These are phyloP conservation scores for Lypha dubia DNA, from an alignment of 2,888 invertebrate genomes.

Conservation along the genomic window DNA sequence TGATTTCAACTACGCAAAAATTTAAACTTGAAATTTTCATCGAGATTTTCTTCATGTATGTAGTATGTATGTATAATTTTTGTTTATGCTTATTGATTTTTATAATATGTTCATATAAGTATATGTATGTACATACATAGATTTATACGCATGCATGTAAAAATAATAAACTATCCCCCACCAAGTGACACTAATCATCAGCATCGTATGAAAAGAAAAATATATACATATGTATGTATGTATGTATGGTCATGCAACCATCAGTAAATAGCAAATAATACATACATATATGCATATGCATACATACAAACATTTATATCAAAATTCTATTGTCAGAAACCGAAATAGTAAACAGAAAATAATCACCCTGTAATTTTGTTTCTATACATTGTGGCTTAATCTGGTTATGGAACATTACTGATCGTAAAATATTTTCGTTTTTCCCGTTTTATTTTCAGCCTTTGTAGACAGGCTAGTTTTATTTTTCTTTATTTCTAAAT, in stretches of 20 bases:
- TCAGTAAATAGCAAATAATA: not conserved
- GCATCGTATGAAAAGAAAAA: not conserved
- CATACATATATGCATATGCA: not conserved
- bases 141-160: not conserved
- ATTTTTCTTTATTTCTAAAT: not conserved
- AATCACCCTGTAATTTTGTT: not conserved
- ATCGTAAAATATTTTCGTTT: not conserved
- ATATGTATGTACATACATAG: too few relatives aligned
- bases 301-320: not conserved
- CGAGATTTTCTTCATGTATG: not conserved
- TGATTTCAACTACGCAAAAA: not conserved
- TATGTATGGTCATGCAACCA: not conserved
- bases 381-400: not conserved
- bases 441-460: not conserved
- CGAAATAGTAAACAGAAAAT: not conserved
- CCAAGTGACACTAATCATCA: conserved; percentile 1
- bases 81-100: too few relatives aligned
- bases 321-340: not conserved
- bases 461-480: not conserved
- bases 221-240: not conserved
- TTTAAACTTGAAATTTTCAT: conserved; percentile 5
- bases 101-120: too few relatives aligned
- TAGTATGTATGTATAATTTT: too few relatives aligned
- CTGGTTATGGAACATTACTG: conserved; percentile 2
- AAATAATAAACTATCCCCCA: conserved; percentile 22